Evolutionary conservation across 2,888 invertebrate species (phyloP).

Genomic region (Thera obeliscata): DNA sequence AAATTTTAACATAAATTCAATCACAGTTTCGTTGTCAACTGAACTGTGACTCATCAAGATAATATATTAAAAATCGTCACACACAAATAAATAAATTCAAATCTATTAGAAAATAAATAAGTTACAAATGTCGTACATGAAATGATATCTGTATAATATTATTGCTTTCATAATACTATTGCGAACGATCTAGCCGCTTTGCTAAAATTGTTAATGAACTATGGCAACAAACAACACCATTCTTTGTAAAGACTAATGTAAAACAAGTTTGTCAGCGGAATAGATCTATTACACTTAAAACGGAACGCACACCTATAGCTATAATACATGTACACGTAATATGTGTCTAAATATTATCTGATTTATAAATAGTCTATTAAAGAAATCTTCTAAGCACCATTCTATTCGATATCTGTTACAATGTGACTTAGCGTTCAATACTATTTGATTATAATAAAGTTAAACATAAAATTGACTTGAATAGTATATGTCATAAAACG

Average conservation of each 20-base stretch:
- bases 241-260: constrained; percentile 54
- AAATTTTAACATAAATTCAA: constrained; percentile 73
- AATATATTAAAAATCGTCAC: constrained; percentile 78
- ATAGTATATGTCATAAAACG: constrained; percentile 63
- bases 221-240: constrained; percentile 56
- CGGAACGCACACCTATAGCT: constrained; percentile 60
- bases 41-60: constrained; percentile 55
- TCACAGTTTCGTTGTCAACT: constrained; percentile 58
- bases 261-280: constrained; percentile 47
- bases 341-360: constrained; percentile 60
- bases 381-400: constrained; percentile 82
- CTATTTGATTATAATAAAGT: constrained; percentile 71
- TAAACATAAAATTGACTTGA: constrained; percentile 75
- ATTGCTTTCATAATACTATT: constrained; percentile 60
- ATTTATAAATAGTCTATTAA: constrained; percentile 74
- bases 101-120: constrained; percentile 75
- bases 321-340: constrained; percentile 53
- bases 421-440: constrained; percentile 79
- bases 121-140: constrained; percentile 57
- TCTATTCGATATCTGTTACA: constrained; percentile 82
- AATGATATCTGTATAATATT: constrained; percentile 52
- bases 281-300: constrained; percentile 50
- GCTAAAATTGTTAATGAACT: constrained; percentile 42
- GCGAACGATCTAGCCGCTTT: constrained; percentile 53
- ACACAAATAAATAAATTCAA: constrained; percentile 81